These are phyloP conservation scores for Streptopelia turtur DNA, from an alignment of 2,797 vertebrate genomes.

Conservation along the genomic window DNA sequence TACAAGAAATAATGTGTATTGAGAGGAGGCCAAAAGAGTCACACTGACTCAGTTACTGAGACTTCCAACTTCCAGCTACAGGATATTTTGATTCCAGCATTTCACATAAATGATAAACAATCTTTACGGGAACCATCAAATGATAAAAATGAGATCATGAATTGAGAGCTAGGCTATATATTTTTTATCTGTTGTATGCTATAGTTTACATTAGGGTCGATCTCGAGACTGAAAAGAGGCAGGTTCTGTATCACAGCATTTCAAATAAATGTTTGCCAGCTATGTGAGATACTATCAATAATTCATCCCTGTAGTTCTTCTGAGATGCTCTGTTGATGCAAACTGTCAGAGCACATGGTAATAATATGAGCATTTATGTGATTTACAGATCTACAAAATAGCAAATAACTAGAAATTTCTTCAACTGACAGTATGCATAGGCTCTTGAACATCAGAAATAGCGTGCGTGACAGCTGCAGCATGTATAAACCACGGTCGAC, in stretches of 20 bases:
- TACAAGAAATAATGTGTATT: constrained; percentile 52
- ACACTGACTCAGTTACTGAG: constrained; percentile 38
- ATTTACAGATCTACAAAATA: constrained; percentile 70
- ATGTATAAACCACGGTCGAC: constrained; percentile 30
- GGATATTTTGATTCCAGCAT: constrained; percentile 61
- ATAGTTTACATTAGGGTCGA: constrained; percentile 48
- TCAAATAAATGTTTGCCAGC: constrained; percentile 66
- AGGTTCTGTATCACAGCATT: constrained; percentile 34
- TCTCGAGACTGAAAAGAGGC: not conserved
- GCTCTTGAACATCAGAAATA: constrained; percentile 42
- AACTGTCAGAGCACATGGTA: constrained; percentile 58
- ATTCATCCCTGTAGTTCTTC: constrained; percentile 61
- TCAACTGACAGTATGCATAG: constrained; percentile 22
- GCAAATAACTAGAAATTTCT: constrained; percentile 71
- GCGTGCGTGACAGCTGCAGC: constrained; percentile 25
- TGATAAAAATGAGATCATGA: constrained; percentile 57
- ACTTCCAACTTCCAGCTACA: constrained; percentile 22
- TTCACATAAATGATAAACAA: constrained; percentile 63
- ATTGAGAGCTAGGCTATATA: constrained; percentile 32
- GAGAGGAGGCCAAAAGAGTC: constrained; percentile 52
- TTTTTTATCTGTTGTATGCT: constrained; percentile 27
- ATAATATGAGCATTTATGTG: constrained; percentile 69
- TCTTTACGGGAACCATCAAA: constrained; percentile 42
- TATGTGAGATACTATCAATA: constrained; percentile 62
- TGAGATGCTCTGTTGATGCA: constrained; percentile 68